phyloP scores from a whole-genome alignment of 2,888 invertebrate species.

The Zele albiditarsus region DNA sequence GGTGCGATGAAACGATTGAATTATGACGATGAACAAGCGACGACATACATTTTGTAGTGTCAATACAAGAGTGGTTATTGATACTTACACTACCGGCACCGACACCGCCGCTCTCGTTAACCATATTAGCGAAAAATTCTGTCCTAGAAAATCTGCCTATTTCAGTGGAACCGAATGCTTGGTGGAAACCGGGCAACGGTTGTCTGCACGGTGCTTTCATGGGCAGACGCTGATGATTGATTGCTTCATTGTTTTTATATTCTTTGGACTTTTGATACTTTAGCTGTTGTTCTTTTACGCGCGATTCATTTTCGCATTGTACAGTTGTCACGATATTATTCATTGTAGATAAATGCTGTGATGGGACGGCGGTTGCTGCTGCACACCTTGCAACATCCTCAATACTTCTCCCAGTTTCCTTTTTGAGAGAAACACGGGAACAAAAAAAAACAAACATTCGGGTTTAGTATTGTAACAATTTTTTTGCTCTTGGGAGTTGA shows the following conservation, averaged over 20 bases:
- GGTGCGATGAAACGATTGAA: conserved; percentile 36
- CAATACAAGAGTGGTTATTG: conserved; percentile 47
- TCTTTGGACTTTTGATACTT: conserved; percentile 39
- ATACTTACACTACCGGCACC: conserved; percentile 64
- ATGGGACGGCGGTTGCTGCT: conserved; percentile 61
- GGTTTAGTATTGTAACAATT: neutral
- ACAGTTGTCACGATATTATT: conserved; percentile 35
- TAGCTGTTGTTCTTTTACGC: conserved; percentile 41
- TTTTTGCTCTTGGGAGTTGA: neutral
- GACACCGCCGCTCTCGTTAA: conserved; percentile 68
- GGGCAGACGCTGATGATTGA: neutral
- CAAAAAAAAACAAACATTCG: neutral
- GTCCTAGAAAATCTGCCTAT: conserved; percentile 84
- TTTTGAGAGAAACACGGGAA: conserved; percentile 34
- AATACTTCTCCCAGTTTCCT: conserved; percentile 53
- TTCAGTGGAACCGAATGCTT: conserved; percentile 90
- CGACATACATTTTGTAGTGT: conserved; percentile 44
- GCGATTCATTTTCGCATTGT: conserved; percentile 44
- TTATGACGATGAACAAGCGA: conserved; percentile 30
- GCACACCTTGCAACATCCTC: conserved; percentile 67
- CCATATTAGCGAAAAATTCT: conserved; percentile 80
- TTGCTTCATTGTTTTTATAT: conserved; percentile 32
- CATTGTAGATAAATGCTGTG: conserved; percentile 27
- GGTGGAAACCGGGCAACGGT: conserved; percentile 87
- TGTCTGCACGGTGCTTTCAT: conserved; percentile 59